Evolutionary conservation across 2,888 invertebrate genomes (phyloP).

Genomic region (Molanna angustata): DNA sequence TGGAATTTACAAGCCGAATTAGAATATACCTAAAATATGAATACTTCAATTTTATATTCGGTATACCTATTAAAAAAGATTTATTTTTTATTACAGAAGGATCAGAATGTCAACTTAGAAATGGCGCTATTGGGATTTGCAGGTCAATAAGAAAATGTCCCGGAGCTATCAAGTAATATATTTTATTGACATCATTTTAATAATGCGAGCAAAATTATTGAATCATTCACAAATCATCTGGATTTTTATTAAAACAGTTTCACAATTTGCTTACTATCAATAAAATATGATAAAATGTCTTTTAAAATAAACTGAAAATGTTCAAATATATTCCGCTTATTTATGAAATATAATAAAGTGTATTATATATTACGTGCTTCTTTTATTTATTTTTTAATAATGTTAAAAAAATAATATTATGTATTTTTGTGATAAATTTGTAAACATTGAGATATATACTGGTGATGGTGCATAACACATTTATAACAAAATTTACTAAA

Average conservation of each 20-base stretch:
- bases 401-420: too few species aligned
- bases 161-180: slow-evolving; percentile 10
- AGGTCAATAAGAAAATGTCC: slow-evolving; percentile 14
- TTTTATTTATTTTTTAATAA: too few species aligned
- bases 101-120: slow-evolving; percentile 1
- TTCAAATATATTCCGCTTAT: background rate
- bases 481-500: too few species aligned
- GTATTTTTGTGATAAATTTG: too few species aligned
- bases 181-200: background rate
- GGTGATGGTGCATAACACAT: too few species aligned
- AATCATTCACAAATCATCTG: background rate
- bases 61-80: background rate
- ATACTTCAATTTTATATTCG: too few species aligned
- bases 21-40: too few species aligned
- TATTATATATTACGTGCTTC: too few species aligned
- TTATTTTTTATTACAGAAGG: slow-evolving; percentile 13
- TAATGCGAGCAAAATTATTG: background rate
- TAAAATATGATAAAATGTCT: background rate
- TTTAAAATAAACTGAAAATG: background rate
- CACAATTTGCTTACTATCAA: background rate
- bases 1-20: too few species aligned
- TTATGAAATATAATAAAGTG: too few species aligned
- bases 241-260: background rate
- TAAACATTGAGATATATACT: too few species aligned
- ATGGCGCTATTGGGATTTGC: slow-evolving; percentile 17